Base-by-base conservation (phyloP, 2,797 vertebrate species). In the Serranus cabrilla region DNA sequence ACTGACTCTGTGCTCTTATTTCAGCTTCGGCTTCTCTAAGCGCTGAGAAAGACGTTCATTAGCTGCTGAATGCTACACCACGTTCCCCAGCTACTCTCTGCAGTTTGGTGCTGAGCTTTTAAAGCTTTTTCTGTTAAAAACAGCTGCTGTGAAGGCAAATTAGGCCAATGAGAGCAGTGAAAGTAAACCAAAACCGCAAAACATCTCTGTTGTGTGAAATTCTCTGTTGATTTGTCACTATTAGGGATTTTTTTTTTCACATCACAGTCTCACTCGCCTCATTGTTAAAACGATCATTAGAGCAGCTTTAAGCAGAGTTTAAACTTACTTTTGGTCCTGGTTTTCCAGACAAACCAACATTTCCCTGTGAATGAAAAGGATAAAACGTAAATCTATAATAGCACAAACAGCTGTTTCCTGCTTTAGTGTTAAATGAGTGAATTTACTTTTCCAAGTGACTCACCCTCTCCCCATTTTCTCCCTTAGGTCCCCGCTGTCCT, bases 291-390 rank as follows among this genome's bases (percentile, higher is more conserved):
- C 27, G 3, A 27, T 3, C 4, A 49, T 25, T 18, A 25, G 21
- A 56, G 34, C 11, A 34, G 2, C 16, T 60, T 43, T 4, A 50
- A 25, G n/a, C n/a, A 13, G 42, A 21, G 23, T 9, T 39, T 50
- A 71, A 1, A 65, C 61, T 93, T 87, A 97, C 97, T 93, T 97
- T 97, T 81, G 92, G 94, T 34, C 97, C 97, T 25, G 96, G 96
- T 84, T 96, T 97, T 65, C 97, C 97, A 40, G 97, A 97, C 78
- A 98, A 94, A 74, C 97, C 97, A 74, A 98, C 96, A 57, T 97
- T 97, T 67, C 97, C 97, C 97, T 98, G 83, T 31, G 14, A 76
- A 82, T 31, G 13, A 87, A 27, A 3, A 73, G 7, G 59, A 56
- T 11, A 37, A 60, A 43, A 39, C 14, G 65, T 31, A 23, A 68